Evolutionary conservation across 1,140 invertebrate genomes (phyloP), one percentile per base, ranked within the genome.

Genomic region (Cephus cinctus): DNA sequence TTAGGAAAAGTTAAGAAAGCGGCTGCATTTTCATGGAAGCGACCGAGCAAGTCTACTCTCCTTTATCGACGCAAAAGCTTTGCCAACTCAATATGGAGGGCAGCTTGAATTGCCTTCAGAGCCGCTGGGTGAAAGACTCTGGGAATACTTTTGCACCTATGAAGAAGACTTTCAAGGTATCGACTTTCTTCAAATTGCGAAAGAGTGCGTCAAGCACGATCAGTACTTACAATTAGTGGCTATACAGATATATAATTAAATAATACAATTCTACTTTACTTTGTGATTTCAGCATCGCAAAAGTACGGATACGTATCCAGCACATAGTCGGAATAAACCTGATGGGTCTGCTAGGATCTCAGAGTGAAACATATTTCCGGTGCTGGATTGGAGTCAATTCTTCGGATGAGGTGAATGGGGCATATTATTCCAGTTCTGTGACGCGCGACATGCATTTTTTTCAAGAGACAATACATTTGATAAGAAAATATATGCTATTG

Each of bases 11-110:
- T 63, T 83, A 3, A 79, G 82, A 56, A 82, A 83, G 51, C 73
- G 78, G 25, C 81, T 88, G 52, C 76, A 78, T 51, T 89, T 92
- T 65, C 89, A 92, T 65, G 89, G 90, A 3, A 84, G 80, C 9
- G 83, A 92, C 54, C 71, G 79, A 34, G 79, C 82, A 18, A 77
- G 82, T 0, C 71, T 94, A 11, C 79, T 81, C 38, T 68, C 80
- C 19, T 76, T 83, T 44, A 79, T 92, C 27, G 80, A 82, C 22
- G 71, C 79, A 2, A 83, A 83, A 32, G 77, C 78, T 23, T 65
- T 93, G 30, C 89, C 89, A 0, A 69, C 69, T 1, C 78, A 80
- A 52, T 86, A 86, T 35, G 89, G 88, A 1, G 91, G 91, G 2
- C 80, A 80, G 3, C 59, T 81, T 19, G 69, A 78, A 4, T 65